Base-by-base conservation (phyloP, 2,797 vertebrate genomes). In the Sebastiscus tertius region DNA sequence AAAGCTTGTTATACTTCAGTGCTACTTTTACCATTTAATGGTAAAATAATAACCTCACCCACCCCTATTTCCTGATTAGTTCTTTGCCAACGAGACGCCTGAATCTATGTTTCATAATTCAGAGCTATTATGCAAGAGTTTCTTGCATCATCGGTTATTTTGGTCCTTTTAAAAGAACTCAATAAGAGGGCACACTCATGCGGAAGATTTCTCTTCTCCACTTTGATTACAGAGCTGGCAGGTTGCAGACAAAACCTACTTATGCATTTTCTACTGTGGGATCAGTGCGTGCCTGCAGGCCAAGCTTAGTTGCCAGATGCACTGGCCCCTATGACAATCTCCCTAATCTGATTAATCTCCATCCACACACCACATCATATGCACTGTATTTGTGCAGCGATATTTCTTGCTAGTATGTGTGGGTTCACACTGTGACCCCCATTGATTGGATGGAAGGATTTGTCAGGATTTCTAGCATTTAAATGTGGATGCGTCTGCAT, bases 321-420 rank as follows among this genome's bases (percentile, higher is more conserved):
- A 83, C 83, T 84, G 87, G 88, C 80, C 88, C 70, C 81, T 82
- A 12, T 77, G 83, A 89, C 87, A 84, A 65, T 81, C 80, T 80
- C 72, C 66, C 60, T 89, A 91, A 94, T 93, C 92, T 88, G 82
- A 89, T 89, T 93, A 86, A 94, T 92, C 82, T 88, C 81, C 33
- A 46, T 77, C 71, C 81, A 85, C 83, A 77, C 71, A 72, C n/a
- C 68, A 33, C 74, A 75, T 86, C 80, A 77, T 85, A 86, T 83
- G 84, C 14, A 33, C 74, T 64, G 74, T 79, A 29, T 90, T 81
- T 89, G 75, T 76, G 79, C 81, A 60, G 60, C 54, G 11, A 70
- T 80, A 76, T 72, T 79, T 76, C 78, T 55, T 34, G 12, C 42
- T 8, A 36, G 52, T 22, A 39, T 59, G 7, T 52, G 63, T 52